Evolutionary conservation across 2,797 vertebrate species (phyloP).

Genomic region (Falco columbarius): DNA sequence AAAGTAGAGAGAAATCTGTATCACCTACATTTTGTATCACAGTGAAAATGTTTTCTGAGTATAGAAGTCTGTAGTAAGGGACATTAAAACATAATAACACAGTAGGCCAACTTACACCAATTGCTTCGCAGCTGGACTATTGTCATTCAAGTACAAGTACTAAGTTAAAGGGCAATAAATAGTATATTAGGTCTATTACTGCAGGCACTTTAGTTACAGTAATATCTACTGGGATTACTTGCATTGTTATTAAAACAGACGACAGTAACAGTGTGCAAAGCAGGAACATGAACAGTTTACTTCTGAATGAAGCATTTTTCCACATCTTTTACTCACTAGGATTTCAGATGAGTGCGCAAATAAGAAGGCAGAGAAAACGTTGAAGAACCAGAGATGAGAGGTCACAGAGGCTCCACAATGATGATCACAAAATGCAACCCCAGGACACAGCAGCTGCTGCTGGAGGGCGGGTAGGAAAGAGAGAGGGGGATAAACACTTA

Average conservation of each 20-base stretch:
- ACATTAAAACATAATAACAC: slow-evolving; percentile 40
- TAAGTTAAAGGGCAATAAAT: slow-evolving; percentile 44
- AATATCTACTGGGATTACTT: slow-evolving; percentile 41
- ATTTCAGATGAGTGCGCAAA: background rate
- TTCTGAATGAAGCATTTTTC: background rate
- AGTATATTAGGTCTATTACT: slow-evolving; percentile 31
- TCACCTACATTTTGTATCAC: background rate
- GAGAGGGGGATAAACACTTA: background rate
- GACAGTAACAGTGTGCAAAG: background rate
- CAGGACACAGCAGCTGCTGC: background rate
- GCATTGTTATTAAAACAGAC: slow-evolving; percentile 55
- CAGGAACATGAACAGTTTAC: background rate
- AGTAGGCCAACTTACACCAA: slow-evolving; percentile 31
- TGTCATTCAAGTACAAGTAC: slow-evolving; percentile 45
- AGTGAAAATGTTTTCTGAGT: slow-evolving; percentile 32
- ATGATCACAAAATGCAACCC: background rate
- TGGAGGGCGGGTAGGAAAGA: background rate
- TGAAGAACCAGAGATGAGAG: background rate
- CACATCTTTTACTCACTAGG: background rate
- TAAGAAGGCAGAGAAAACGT: background rate
- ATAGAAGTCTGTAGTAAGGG: slow-evolving; percentile 2
- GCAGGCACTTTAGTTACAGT: slow-evolving; percentile 21
- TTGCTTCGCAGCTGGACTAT: slow-evolving; percentile 40
- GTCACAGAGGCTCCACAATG: background rate
- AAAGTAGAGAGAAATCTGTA: background rate